Percentiles rank a stretch among this genome's conserved stretches.
phyloP scores from a whole-genome alignment of 2,888 invertebrate species.

The Zeuzera pyrina region DNA sequence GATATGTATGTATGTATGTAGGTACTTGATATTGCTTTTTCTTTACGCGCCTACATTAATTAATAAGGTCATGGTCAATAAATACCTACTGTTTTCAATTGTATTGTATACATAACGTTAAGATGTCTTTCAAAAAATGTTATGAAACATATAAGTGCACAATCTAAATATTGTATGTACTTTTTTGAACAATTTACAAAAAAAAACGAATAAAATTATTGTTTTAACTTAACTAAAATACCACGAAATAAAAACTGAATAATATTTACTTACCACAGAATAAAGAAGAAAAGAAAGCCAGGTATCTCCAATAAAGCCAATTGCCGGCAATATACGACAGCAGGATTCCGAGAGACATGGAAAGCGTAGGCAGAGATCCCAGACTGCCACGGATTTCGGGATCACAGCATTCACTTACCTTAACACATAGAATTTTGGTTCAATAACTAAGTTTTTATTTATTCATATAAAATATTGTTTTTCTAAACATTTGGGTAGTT shows the following conservation, averaged over 20 bases:
- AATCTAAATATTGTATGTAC: too few species aligned
- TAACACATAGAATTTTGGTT: slow-evolving; percentile 12
- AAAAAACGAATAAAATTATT: slow-evolving; percentile 1
- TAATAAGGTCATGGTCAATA: too few species aligned
- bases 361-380: slow-evolving; percentile 77
- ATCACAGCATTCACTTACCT: slow-evolving; percentile 77
- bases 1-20: too few species aligned
- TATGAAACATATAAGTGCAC: too few species aligned
- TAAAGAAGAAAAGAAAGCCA: slow-evolving; percentile 68
- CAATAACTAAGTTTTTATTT: too few species aligned
- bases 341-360: slow-evolving; percentile 76
- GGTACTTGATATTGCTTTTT: too few species aligned
- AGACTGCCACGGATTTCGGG: slow-evolving; percentile 76
- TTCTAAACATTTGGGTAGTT: too few species aligned
- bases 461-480: too few species aligned
- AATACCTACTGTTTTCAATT: too few species aligned
- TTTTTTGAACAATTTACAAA: too few species aligned
- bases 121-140: neutral
- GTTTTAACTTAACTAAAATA: neutral
- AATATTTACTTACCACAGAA: slow-evolving; percentile 48
- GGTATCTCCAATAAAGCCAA: slow-evolving; percentile 70
- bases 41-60: too few species aligned
- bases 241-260: neutral
- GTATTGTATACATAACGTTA: neutral
- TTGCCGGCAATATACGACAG: slow-evolving; percentile 73